Percentiles rank a stretch among this genome's conserved stretches.
phyloP scores from a whole-genome alignment of 2,888 invertebrate species.

The Deroplatys truncata region DNA sequence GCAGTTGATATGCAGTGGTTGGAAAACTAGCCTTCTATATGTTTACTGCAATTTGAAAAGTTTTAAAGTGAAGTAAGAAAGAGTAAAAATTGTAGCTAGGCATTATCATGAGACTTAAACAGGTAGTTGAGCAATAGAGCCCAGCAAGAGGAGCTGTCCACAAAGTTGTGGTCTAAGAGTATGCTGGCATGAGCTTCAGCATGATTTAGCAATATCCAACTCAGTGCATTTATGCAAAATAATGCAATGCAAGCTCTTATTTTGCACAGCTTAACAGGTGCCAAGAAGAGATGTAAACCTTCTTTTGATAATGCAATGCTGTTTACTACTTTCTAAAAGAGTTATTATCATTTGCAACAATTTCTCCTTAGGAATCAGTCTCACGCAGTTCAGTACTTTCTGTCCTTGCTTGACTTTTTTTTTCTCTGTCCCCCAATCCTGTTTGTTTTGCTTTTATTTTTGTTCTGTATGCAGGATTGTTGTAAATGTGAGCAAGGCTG shows the following conservation, averaged over 20 bases:
- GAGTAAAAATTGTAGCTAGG: neutral
- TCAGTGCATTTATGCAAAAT: neutral
- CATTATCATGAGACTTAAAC: neutral
- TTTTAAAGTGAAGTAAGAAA: neutral
- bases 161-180: neutral
- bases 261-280: neutral
- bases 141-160: neutral
- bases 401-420: neutral
- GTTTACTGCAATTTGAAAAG: neutral
- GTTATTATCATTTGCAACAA: neutral
- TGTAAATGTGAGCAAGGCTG: neutral
- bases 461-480: neutral
- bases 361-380: neutral
- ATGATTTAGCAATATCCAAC: neutral
- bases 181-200: neutral
- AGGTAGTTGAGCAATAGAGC: neutral
- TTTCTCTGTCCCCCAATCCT: neutral
- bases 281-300: neutral
- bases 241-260: neutral
- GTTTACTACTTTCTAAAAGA: neutral
- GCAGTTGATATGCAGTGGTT: neutral
- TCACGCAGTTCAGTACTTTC: neutral
- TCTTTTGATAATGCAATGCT: neutral
- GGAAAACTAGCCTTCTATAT: neutral
- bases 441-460: neutral